These are phyloP conservation scores for Drosophila simulans DNA, from an alignment of 1,140 invertebrate species.

Conservation along the genomic window DNA sequence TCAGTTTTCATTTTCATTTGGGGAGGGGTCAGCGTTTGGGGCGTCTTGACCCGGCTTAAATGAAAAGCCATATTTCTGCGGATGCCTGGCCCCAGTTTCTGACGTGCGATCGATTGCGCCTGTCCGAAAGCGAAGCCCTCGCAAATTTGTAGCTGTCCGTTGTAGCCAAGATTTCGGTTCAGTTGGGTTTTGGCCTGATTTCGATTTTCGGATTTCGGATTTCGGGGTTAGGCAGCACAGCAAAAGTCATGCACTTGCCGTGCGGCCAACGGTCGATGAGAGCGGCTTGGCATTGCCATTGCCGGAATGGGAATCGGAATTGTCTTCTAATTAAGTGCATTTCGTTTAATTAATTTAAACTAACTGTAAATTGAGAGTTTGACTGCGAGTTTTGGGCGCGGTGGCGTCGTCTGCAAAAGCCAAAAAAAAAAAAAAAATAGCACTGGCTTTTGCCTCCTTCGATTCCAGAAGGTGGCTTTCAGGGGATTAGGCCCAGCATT, in stretches of 20 bases:
- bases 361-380: slow-evolving; percentile 79
- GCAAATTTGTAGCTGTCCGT: slow-evolving; percentile 70
- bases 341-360: slow-evolving; percentile 83
- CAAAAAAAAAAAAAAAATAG: background rate
- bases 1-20: slow-evolving; percentile 76
- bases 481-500: slow-evolving; percentile 10
- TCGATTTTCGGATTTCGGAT: slow-evolving; percentile 58
- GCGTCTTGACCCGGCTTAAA: slow-evolving; percentile 78
- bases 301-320: slow-evolving; percentile 53
- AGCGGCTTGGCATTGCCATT: slow-evolving; percentile 39
- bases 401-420: slow-evolving; percentile 60
- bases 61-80: slow-evolving; percentile 79
- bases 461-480: slow-evolving; percentile 12
- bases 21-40: slow-evolving; percentile 54
- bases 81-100: slow-evolving; percentile 76
- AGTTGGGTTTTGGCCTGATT: slow-evolving; percentile 54
- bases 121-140: slow-evolving; percentile 56
- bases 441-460: background rate
- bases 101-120: slow-evolving; percentile 81
- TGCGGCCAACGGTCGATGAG: slow-evolving; percentile 30
- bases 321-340: slow-evolving; percentile 81
- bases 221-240: slow-evolving; percentile 73
- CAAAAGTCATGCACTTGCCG: slow-evolving; percentile 78
- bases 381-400: slow-evolving; percentile 63
- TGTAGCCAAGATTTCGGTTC: slow-evolving; percentile 5